Conservation (phyloP, 35 echinoderm and acorn worm genomes). For the Acanthaster planci region DNA sequence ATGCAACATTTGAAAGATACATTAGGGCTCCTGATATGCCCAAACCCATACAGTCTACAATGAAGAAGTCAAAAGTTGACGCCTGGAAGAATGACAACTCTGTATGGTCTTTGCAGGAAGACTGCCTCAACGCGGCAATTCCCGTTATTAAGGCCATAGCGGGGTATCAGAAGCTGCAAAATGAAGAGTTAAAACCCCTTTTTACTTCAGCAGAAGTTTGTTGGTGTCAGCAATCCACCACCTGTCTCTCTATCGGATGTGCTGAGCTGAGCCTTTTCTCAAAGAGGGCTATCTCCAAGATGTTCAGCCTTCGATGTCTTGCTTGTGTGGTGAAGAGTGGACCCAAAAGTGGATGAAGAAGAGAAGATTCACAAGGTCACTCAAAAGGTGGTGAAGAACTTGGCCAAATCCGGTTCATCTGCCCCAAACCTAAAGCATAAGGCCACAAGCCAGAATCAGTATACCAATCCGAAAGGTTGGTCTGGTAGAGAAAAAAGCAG, state of each 20-base stretch:
- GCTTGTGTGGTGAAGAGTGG: too few species aligned
- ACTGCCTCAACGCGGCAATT: not conserved
- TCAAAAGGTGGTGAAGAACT: too few species aligned
- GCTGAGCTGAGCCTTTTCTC: constrained; percentile 1
- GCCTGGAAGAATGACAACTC: constrained; percentile 48
- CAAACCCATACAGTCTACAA: constrained; percentile 4
- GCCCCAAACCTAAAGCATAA: too few species aligned
- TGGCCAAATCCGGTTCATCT: too few species aligned
- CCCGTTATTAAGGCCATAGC: constrained; percentile 32
- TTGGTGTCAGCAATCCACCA: constrained; percentile 34
- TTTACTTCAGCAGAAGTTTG: constrained; percentile 11
- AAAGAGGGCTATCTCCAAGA: constrained; percentile 24
- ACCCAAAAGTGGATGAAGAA: constrained; percentile 26
- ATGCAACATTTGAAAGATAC: too few species aligned
- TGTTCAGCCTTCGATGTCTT: too few species aligned
- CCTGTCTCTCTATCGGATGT: not conserved
- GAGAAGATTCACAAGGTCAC: too few species aligned
- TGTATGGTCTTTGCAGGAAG: constrained; percentile 43
- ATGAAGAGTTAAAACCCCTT: constrained; percentile 34
- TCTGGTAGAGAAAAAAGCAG: too few species aligned
- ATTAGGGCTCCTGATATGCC: constrained; percentile 48
- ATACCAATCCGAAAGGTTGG: too few species aligned
- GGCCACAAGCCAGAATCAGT: too few species aligned
- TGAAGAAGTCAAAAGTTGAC: constrained; percentile 20
- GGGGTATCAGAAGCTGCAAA: not conserved